These are phyloP conservation scores for Lepidostoma basale DNA, from an alignment of 1,140 invertebrate species.

Conservation along the genomic window DNA sequence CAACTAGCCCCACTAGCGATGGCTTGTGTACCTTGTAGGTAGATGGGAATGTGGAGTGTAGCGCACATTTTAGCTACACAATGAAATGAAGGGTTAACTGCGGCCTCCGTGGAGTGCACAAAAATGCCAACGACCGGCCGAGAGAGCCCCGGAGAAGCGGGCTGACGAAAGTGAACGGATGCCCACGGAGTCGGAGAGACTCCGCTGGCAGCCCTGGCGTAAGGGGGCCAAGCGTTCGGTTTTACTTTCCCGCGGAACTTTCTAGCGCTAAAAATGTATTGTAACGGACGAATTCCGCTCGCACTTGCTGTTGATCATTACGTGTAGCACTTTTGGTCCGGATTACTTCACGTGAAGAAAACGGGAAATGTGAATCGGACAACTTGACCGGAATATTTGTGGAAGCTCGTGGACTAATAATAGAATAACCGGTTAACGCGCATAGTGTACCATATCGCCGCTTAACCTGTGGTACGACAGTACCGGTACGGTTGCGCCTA, in stretches of 20 bases:
- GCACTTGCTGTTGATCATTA: conserved; percentile 14
- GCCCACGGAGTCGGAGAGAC: too few species aligned
- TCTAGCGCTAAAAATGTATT: conserved; percentile 20
- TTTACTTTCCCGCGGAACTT: conserved; percentile 29
- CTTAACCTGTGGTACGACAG: too few species aligned
- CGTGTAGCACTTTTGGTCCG: not conserved
- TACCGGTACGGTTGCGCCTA: too few species aligned
- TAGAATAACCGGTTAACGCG: conserved; percentile 13
- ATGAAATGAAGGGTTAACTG: not conserved
- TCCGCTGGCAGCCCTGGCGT: conserved; percentile 4
- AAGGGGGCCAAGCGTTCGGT: conserved; percentile 16
- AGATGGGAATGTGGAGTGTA: too few species aligned
- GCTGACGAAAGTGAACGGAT: not conserved
- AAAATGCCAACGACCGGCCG: not conserved
- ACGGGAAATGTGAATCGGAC: not conserved
- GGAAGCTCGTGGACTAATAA: not conserved
- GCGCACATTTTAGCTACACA: not conserved
- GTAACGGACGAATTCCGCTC: conserved; percentile 27
- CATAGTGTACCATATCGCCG: not conserved
- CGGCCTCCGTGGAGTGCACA: not conserved
- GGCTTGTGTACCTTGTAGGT: too few species aligned
- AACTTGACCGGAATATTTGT: conserved; percentile 10
- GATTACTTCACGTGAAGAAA: conserved; percentile 18
- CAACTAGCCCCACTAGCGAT: not conserved
- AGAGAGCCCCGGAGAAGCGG: not conserved